Evolutionary conservation across 2,797 vertebrate genomes (phyloP), one percentile per base, ranked within the genome.

Genomic region (Microcaecilia unicolor): DNA sequence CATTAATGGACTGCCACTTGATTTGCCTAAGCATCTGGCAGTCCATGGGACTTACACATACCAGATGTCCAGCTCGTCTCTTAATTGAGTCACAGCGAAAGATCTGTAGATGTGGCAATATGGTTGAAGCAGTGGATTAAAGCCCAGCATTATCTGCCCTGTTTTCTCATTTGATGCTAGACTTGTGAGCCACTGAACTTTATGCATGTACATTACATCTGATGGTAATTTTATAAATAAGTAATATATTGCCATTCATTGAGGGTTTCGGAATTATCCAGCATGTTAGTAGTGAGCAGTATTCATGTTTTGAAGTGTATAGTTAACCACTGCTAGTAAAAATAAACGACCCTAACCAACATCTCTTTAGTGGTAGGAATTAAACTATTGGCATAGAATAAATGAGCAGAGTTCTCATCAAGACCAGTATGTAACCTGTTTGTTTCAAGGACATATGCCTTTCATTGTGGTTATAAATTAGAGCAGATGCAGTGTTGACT

Each of bases 51-150:
- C 65, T 65, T 58, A 70, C 71, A 72, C 79, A 77, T 78, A 76
- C 80, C 79, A 80, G 80, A 78, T 82, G 77, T 78, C 72, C 72
- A 70, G 70, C 73, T 69, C 76, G 63, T 62, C 69, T 69, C 70
- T 72, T 81, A 80, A 80, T 82, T 77, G 72, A 80, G 70, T 74
- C 16, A 65, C 67, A 74, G 60, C 69, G 60, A 77, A 78, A 81
- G 78, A 78, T 74, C 64, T 76, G 68, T 67, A 67, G 65, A 71
- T 52, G 74, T 80, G 69, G 67, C 71, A 80, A 58, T 76, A 68
- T 73, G 70, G 67, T 69, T 80, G 54, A 69, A 69, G 64, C 64
- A 61, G 70, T 72, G 66, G 68, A 78, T 77, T 79, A 72, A 67
- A 79, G 57, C 62, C 58, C 56, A 60, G 66, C 65, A 73, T 78